Percentiles rank a stretch among this genome's conserved stretches.
These are phyloP conservation scores for Melolontha melolontha DNA, from an alignment of 2,888 invertebrate genomes.

Conservation along the genomic window DNA sequence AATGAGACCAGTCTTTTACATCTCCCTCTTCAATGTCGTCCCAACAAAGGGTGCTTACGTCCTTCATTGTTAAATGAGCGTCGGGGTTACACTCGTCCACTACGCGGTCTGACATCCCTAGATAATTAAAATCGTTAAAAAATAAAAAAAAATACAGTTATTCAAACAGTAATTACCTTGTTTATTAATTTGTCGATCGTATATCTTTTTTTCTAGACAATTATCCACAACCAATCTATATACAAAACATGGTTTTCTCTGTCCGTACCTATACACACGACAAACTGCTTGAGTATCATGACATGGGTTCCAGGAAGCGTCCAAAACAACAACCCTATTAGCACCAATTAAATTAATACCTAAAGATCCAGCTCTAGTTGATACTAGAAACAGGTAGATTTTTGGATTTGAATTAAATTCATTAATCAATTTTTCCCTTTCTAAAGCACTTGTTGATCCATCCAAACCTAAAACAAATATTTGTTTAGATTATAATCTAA, in stretches of 20 bases:
- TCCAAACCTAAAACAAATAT: slow-evolving; percentile 78
- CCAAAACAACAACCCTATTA: slow-evolving; percentile 96
- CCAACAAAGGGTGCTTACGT: slow-evolving; percentile 89
- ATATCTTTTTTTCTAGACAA: slow-evolving; percentile 97
- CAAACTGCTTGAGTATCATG: slow-evolving; percentile 99
- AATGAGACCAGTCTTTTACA: slow-evolving; percentile 78
- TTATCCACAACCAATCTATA: slow-evolving; percentile 97
- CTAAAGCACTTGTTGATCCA: slow-evolving; percentile 94
- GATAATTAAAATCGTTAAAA: slow-evolving; percentile 24
- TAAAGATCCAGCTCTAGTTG: slow-evolving; percentile 94
- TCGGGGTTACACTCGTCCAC: slow-evolving; percentile 99
- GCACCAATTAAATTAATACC: slow-evolving; percentile 98
- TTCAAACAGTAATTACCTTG: slow-evolving; percentile 81
- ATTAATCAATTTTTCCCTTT: slow-evolving; percentile 95
- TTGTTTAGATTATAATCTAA: slow-evolving; percentile 24
- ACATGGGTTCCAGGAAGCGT: slow-evolving; percentile 99
- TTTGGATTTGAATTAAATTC: slow-evolving; percentile 92
- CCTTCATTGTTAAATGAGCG: slow-evolving; percentile 90
- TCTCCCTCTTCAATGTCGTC: slow-evolving; percentile 91
- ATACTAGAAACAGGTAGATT: slow-evolving; percentile 92
- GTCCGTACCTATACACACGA: slow-evolving; percentile 94
- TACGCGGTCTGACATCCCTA: slow-evolving; percentile 92
- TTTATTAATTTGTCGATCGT: slow-evolving; percentile 97
- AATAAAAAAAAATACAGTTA: slow-evolving; percentile 4
- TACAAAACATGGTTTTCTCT: slow-evolving; percentile 93